phyloP scores from a whole-genome alignment of 2,888 invertebrate genomes.

The Lacanobia wlatinum region DNA sequence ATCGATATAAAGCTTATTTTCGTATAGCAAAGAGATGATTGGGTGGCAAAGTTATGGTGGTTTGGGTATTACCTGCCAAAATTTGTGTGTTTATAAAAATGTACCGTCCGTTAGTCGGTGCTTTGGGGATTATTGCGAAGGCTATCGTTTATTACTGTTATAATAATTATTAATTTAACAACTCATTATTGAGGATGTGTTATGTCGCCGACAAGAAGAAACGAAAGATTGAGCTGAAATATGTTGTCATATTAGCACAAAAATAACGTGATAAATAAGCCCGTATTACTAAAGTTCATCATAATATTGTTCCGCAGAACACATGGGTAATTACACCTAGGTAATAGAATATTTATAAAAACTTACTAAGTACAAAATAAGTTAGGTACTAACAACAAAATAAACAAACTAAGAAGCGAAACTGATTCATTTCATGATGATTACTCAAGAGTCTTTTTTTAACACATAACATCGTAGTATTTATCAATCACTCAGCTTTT shows the following conservation, averaged over 20 bases:
- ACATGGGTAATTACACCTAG: too few relatives aligned
- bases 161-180: slow-evolving; percentile 57
- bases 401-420: background rate
- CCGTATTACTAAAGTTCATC: background rate
- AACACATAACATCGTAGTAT: background rate
- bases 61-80: slow-evolving; percentile 69
- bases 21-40: background rate
- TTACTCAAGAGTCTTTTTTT: background rate
- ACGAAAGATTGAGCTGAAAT: background rate
- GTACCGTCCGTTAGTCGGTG: slow-evolving; percentile 62
- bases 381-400: background rate
- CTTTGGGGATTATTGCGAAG: slow-evolving; percentile 56
- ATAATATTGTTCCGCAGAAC: background rate
- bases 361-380: too few relatives aligned
- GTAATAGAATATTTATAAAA: too few relatives aligned
- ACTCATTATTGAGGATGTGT: slow-evolving; percentile 10
- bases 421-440: background rate
- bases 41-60: slow-evolving; percentile 34
- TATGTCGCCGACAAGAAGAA: slow-evolving; percentile 13
- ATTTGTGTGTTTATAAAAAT: slow-evolving; percentile 63
- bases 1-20: slow-evolving; percentile 45
- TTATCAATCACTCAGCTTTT: too few relatives aligned
- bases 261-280: background rate
- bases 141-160: slow-evolving; percentile 50
- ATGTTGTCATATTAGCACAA: background rate